Conservation (phyloP, 2,113 vertebrate genomes). For the Neolamprologus hecqui region DNA sequence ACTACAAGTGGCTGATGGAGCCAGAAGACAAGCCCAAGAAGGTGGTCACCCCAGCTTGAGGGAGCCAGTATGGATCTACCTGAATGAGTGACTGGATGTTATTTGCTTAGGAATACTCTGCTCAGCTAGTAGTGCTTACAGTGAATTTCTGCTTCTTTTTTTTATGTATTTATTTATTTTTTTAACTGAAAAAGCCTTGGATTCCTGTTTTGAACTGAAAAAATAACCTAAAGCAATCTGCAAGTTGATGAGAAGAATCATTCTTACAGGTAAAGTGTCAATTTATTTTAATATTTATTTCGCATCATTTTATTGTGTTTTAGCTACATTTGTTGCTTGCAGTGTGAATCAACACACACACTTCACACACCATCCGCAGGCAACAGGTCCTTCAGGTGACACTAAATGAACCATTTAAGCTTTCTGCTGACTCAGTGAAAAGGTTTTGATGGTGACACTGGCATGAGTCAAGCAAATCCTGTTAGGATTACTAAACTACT, state of each 20-base stretch:
- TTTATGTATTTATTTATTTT: background rate
- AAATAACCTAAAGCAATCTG: background rate
- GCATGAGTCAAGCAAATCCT: slow-evolving; percentile 37
- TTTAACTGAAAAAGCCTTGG: background rate
- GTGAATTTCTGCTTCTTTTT: background rate
- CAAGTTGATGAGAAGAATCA: background rate
- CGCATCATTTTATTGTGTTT: background rate
- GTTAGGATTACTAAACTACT: slow-evolving; percentile 50
- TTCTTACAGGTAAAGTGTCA: slow-evolving; percentile 28
- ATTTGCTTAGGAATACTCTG: slow-evolving; percentile 18
- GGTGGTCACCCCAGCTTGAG: slow-evolving; percentile 45
- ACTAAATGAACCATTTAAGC: background rate
- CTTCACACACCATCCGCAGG: background rate
- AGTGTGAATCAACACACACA: background rate
- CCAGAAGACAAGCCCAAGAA: slow-evolving; percentile 51
- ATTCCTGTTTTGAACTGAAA: background rate
- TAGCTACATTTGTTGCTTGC: background rate
- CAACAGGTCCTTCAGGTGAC: background rate
- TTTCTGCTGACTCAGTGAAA: slow-evolving; percentile 31
- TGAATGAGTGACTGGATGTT: background rate
- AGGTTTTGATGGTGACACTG: background rate
- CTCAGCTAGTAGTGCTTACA: slow-evolving; percentile 24
- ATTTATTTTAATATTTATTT: background rate
- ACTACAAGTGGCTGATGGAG: slow-evolving; percentile 43
- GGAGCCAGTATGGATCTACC: background rate